Base-by-base conservation (phyloP, 2,797 vertebrate species). In the Gila robusta region DNA sequence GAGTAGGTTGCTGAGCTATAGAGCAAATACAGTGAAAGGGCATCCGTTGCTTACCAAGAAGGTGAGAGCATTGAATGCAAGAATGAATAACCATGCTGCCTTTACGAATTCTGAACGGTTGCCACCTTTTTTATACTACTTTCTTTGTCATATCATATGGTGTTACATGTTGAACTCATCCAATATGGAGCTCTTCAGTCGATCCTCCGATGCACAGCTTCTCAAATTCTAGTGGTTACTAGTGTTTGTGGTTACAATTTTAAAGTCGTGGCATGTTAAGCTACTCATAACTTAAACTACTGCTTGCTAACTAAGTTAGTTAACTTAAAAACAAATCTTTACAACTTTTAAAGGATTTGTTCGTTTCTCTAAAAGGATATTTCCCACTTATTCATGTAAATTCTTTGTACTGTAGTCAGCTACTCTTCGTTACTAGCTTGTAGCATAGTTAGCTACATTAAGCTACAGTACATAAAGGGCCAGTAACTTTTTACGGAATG, bases 1-100 rank as follows among this genome's bases (percentile, higher is more conserved):
- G 89, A 90, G 90, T 88, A 84, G 79, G 88, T 93, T 86, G 80
- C 87, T 88, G 89, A 82, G 87, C 91, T 90, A 70, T 56, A 81
- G 84, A 89, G 87, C 90, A 84, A 88, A 86, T 87, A 72, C 74
- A 86, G 86, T 78, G 79, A 89, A 87, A 91, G 83, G 47, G 41
- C 84, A 81, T 80, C 67, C 26, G 7, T 66, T 80, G 66, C 77
- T 66, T 80, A 73, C 54, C 56, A 70, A 79, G 37, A 67, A 72
- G 39, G 69, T 62, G 76, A 44, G 76, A 79, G 76, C 76, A 26
- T 6, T 52, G 69, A 66, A 66, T 52, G 28, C 1, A 47, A 39
- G 70, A 71, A 81, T n/a, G 69, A 71, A 74, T 73, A n/a, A 26
- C 70, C 78, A 52, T 66, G 56, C 32, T 54, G 19, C 41, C 76